phyloP scores from a whole-genome alignment of 2,888 invertebrate species.

The Lacanobia oleracea region DNA sequence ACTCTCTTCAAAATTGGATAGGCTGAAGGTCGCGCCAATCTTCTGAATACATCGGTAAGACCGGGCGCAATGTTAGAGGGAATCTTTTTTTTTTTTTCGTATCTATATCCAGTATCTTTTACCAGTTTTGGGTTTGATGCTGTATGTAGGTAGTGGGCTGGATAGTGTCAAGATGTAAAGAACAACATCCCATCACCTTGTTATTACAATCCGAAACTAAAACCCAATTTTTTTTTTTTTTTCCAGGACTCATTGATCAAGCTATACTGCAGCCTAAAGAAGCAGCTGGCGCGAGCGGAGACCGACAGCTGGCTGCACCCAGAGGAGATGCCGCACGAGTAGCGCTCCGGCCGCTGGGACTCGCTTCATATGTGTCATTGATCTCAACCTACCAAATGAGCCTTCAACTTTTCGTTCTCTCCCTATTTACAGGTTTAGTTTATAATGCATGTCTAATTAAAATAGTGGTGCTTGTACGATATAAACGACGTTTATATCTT shows the following conservation, averaged over 20 bases:
- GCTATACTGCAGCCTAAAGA: constrained; percentile 92
- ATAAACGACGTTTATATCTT: neutral
- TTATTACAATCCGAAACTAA: constrained; percentile 8
- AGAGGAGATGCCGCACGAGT: constrained; percentile 86
- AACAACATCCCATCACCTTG: neutral
- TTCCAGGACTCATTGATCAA: constrained; percentile 92
- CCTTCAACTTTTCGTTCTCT: constrained; percentile 68
- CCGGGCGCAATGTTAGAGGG: neutral
- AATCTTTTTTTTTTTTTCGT: neutral
- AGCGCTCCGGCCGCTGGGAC: constrained; percentile 61
- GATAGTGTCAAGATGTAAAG: neutral
- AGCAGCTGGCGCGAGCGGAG: constrained; percentile 91
- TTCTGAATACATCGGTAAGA: neutral
- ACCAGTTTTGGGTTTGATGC: neutral
- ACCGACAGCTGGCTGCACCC: constrained; percentile 90
- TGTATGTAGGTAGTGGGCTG: too few species aligned
- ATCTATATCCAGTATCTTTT: neutral
- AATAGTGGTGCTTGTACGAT: constrained; percentile 42
- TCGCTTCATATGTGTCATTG: constrained; percentile 66
- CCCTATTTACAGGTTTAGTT: constrained; percentile 62
- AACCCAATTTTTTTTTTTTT: neutral
- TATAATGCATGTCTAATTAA: constrained; percentile 57
- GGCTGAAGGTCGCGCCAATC: neutral
- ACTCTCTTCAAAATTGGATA: neutral
- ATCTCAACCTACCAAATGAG: constrained; percentile 80